These are phyloP conservation scores for Epirrhoe tristata DNA, from an alignment of 2,888 invertebrate species.

Conservation along the genomic window DNA sequence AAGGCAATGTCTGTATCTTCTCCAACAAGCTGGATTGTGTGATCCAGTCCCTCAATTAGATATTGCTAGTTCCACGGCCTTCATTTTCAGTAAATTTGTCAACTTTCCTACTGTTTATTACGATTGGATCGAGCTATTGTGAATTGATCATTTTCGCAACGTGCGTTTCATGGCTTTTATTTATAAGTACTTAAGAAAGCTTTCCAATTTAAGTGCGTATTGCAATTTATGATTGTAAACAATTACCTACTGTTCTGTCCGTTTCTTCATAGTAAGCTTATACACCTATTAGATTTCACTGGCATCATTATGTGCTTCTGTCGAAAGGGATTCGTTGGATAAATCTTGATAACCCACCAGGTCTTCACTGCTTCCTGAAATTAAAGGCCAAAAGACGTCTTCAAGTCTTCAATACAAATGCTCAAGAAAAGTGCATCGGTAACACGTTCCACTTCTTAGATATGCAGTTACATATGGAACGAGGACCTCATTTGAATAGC, in stretches of 20 bases:
- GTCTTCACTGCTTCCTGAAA: not conserved
- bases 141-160: conserved; percentile 3
- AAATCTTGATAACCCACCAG: conserved; percentile 6
- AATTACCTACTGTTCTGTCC: not conserved
- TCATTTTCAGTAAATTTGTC: not conserved
- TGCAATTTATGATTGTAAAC: not conserved
- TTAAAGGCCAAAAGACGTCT: conserved; percentile 1
- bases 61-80: not conserved
- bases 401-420: conserved; percentile 1
- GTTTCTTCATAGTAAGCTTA: not conserved
- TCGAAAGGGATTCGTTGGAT: conserved; percentile 5
- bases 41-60: not conserved
- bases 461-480: conserved; percentile 3
- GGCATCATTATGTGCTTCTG: not conserved
- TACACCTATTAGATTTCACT: no score
- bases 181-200: not conserved
- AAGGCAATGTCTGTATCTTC: no score
- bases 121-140: not conserved
- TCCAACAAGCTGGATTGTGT: not conserved
- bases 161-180: not conserved
- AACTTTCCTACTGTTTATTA: conserved; percentile 1
- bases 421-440: no score
- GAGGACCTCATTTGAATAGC: conserved; percentile 15
- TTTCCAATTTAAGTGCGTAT: not conserved
- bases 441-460: not conserved